Percentiles rank a stretch among this genome's conserved stretches.
Evolutionary conservation across 2,797 vertebrate genomes (phyloP).

Genomic region (Tapera naevia): DNA sequence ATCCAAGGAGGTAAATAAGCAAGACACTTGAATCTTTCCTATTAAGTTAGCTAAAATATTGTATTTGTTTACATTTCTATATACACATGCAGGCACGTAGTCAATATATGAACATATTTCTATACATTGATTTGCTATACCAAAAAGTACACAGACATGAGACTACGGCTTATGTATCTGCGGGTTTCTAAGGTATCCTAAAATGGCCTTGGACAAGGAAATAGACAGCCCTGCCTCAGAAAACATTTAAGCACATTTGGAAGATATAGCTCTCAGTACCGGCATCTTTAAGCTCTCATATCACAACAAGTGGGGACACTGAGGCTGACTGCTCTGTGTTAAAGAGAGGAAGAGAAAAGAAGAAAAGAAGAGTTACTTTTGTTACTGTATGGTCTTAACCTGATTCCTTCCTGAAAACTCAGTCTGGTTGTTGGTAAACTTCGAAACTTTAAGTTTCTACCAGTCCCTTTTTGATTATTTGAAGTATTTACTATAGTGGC

Average conservation of each 20-base stretch:
- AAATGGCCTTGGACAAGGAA: background rate
- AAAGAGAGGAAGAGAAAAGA: background rate
- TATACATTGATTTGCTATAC: background rate
- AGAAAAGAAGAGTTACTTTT: background rate
- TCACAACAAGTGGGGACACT: background rate
- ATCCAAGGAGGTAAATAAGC: background rate
- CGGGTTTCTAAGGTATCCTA: background rate
- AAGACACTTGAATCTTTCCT: background rate
- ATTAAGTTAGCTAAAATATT: background rate
- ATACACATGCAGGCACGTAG: background rate
- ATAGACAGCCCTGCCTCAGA: background rate
- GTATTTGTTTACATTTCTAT: background rate
- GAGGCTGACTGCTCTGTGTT: background rate
- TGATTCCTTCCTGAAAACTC: background rate
- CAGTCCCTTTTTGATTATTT: background rate
- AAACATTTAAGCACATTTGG: background rate
- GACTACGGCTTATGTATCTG: rapidly evolving
- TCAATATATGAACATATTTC: background rate
- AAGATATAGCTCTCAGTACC: background rate
- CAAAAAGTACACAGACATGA: background rate
- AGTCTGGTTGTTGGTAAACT: background rate
- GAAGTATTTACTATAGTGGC: background rate
- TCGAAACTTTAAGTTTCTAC: background rate
- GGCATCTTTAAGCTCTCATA: background rate
- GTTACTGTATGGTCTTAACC: background rate